A percentile compares a stretch with the other conserved stretches of the same genome.
Conservation (phyloP, 2,888 invertebrate species). For the Apodemia mormo region DNA sequence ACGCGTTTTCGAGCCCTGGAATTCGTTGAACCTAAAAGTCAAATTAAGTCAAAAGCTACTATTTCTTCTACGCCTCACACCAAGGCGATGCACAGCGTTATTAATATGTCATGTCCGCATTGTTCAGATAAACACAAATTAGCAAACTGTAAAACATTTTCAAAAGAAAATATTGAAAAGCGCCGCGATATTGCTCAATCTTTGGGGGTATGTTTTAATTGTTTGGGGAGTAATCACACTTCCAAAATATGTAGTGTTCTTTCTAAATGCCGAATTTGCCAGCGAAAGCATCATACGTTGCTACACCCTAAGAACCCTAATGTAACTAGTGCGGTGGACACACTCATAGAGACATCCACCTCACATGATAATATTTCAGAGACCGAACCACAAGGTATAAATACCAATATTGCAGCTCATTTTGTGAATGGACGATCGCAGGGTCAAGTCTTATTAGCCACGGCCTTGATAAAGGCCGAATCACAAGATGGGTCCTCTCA, state of each 20-base stretch:
- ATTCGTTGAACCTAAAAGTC: constrained; percentile 22
- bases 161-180: background rate
- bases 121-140: constrained; percentile 11
- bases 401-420: background rate
- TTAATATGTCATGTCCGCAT: background rate
- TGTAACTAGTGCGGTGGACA: background rate
- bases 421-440: background rate
- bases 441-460: background rate
- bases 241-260: constrained; percentile 7
- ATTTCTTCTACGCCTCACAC: background rate
- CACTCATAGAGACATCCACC: background rate
- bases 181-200: background rate
- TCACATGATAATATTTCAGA: background rate
- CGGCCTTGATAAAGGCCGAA: background rate
- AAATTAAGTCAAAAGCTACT: background rate
- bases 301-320: constrained; percentile 3
- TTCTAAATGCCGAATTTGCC: constrained; percentile 14
- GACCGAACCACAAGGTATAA: background rate
- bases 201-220: constrained; percentile 20
- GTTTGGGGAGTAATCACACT: constrained; percentile 13
- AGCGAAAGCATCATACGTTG: constrained; percentile 19
- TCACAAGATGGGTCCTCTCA: too few relatives aligned
- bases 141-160: constrained; percentile 5
- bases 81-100: background rate
- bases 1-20: constrained; percentile 26